Base-by-base conservation (phyloP, 2,113 vertebrate genomes). In the Tragulus kanchil region DNA sequence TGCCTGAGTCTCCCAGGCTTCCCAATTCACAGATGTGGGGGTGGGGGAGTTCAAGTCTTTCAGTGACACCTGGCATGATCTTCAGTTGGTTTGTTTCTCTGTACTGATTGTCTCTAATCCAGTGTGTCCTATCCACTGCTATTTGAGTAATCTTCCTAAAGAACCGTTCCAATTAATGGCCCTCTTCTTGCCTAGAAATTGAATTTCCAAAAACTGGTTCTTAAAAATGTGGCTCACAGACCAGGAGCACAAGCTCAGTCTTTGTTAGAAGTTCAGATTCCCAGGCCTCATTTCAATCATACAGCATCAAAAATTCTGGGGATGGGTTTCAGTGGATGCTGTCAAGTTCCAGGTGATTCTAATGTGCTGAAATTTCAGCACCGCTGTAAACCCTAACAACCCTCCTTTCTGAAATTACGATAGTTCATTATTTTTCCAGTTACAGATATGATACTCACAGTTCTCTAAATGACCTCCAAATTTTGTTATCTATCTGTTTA, bases 261-360 rank as follows among this genome's bases (percentile, higher is more conserved):
- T 67, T 82, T 94, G 25, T 19, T 84, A 84, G 67, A 69, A 96
- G 95, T 65, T 19, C 31, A 95, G 50, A 94, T 65, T 64, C 25
- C 89, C 2, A 8, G 19, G 45, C 17, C 23, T 93, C 19, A 58
- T 86, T 94, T 50, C 15, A 78, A 50, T 61, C 16, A 9, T n/a
- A 45, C 1, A 15, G 36, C 75, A 78, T 93, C 56, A 87, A 73
- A 93, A 71, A 12, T 19, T 54, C 17, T 7, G 31, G 52, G 23
- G 6, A 0, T 31, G 10, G 50, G 3, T 8, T 0, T 14, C 48
- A 45, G 23, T 45, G 16, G 69, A 36, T 5, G 50, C 5, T 61
- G 12, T 62, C 48, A 64, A 54, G 58, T 31, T 42, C 26, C 26
- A 54, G 31, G 25, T 62, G 26, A 65, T 65, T 93, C 42, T n/a